Evolutionary conservation across 2,113 vertebrate species (phyloP).

Genomic region (Promerops cafer): DNA sequence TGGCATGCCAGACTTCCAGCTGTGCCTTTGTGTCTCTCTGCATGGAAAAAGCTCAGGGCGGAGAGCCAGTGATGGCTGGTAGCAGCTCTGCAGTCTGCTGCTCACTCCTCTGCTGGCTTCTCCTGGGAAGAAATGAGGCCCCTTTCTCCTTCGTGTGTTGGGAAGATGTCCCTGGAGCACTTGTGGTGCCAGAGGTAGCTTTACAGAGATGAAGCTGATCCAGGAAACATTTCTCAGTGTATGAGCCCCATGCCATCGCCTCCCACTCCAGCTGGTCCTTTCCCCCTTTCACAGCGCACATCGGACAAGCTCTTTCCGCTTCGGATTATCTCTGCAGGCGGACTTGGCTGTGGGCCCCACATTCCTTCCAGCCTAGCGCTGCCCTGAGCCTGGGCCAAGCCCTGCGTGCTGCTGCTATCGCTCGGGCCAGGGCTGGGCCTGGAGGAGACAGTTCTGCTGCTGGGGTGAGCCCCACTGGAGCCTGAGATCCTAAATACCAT

Average conservation of each 20-base stretch:
- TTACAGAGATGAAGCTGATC: background rate
- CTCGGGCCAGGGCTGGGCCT: fast-evolving
- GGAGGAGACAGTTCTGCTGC: background rate
- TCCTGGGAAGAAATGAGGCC: background rate
- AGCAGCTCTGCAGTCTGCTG: background rate
- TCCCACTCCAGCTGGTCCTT: background rate
- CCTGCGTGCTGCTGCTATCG: background rate
- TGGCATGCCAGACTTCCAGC: background rate
- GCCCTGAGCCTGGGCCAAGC: background rate
- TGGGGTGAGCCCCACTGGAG: background rate
- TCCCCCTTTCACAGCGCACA: background rate
- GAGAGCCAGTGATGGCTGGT: background rate
- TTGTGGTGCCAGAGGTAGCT: background rate
- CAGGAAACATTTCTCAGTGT: background rate
- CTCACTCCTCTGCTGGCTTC: background rate
- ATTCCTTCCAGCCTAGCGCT: background rate
- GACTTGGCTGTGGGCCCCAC: background rate
- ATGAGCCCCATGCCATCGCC: fast-evolving
- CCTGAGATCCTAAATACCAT: fast-evolving
- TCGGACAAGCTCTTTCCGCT: constrained; percentile 25
- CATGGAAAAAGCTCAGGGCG: background rate
- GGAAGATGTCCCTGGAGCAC: background rate
- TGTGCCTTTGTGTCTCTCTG: background rate
- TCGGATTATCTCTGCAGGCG: background rate
- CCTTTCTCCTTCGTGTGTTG: background rate